Evolutionary conservation across 1,140 invertebrate species (phyloP).

Genomic region (Uloborus diversus): DNA sequence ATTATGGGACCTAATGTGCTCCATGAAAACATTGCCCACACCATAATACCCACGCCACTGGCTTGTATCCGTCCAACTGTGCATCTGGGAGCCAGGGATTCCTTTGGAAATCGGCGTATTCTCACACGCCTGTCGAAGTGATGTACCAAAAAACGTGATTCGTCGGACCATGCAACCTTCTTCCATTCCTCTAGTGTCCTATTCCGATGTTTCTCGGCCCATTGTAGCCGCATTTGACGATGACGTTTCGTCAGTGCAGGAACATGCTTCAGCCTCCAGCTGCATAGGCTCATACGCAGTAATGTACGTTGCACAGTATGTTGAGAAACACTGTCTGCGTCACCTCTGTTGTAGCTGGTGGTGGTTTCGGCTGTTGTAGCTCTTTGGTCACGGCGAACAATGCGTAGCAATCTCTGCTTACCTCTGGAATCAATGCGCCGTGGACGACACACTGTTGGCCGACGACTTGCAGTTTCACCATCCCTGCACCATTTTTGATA

Average conservation of each 20-base stretch:
- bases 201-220: neutral
- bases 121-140: neutral
- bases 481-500: neutral
- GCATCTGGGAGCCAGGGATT: slow-evolving; percentile 3
- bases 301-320: neutral
- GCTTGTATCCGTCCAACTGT: neutral
- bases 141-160: neutral
- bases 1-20: neutral
- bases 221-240: neutral
- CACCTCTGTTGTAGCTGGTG: neutral
- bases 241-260: neutral
- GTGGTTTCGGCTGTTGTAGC: neutral
- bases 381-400: slow-evolving; percentile 2
- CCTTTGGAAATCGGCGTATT: neutral
- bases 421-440: neutral
- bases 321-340: neutral
- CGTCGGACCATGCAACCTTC: slow-evolving; percentile 2
- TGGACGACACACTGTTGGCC: neutral
- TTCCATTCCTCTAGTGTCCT: neutral
- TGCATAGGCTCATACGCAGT: neutral
- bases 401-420: neutral
- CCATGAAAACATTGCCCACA: neutral
- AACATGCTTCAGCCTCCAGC: neutral
- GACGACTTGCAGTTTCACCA: neutral
- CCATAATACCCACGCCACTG: neutral